A percentile compares a stretch with the other conserved stretches of the same genome.
Evolutionary conservation across 2,888 invertebrate species (phyloP).

Genomic region (Phaonia tiefii): DNA sequence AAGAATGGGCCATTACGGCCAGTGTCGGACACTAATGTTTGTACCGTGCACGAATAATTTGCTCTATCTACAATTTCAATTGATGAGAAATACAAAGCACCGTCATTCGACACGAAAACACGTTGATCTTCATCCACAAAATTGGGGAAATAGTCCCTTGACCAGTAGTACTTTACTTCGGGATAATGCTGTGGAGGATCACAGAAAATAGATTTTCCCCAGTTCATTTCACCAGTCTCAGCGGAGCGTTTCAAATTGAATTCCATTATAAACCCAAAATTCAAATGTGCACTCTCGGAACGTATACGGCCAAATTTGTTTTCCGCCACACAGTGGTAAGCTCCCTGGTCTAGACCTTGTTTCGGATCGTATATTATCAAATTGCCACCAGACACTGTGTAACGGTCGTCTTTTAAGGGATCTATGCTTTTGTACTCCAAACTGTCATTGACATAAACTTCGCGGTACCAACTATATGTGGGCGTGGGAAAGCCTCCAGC

Average conservation of each 20-base stretch:
- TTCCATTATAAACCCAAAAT: slow-evolving; percentile 94
- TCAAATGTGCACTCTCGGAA: slow-evolving; percentile 92
- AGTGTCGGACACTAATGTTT: slow-evolving; percentile 91
- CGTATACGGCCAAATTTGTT: slow-evolving; percentile 94
- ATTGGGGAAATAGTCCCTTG: slow-evolving; percentile 92
- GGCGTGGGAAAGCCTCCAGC: slow-evolving; percentile 95
- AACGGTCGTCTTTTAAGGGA: slow-evolving; percentile 87
- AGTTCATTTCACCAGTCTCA: slow-evolving; percentile 93
- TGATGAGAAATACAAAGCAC: slow-evolving; percentile 96
- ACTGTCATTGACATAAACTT: slow-evolving; percentile 91
- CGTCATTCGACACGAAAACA: slow-evolving; percentile 96
- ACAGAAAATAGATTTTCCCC: slow-evolving; percentile 95
- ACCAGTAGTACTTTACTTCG: slow-evolving; percentile 94
- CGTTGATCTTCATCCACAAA: slow-evolving; percentile 96
- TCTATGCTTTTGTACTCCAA: slow-evolving; percentile 88
- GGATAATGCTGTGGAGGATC: slow-evolving; percentile 97
- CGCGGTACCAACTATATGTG: slow-evolving; percentile 93
- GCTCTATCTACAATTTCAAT: slow-evolving; percentile 94
- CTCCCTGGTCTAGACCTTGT: slow-evolving; percentile 89
- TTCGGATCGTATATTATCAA: slow-evolving; percentile 93
- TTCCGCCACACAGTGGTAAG: slow-evolving; percentile 95
- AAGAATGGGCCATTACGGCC: slow-evolving; percentile 96
- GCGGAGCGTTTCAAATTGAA: slow-evolving; percentile 93
- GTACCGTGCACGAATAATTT: slow-evolving; percentile 95
- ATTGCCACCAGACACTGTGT: slow-evolving; percentile 94